phyloP scores from a whole-genome alignment of 2,113 vertebrate species.

The Triplophysa siluroides region DNA sequence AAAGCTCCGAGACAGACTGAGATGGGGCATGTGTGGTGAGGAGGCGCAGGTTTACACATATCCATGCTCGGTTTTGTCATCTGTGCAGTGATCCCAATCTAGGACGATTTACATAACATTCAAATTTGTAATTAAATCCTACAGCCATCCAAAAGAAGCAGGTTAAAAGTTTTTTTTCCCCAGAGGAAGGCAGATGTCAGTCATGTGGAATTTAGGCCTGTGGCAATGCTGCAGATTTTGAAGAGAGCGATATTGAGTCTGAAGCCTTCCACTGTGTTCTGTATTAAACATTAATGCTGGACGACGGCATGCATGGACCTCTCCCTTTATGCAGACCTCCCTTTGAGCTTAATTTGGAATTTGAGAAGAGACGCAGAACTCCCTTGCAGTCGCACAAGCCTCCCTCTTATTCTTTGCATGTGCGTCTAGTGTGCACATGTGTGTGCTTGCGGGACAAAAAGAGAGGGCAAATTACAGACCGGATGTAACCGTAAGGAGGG shows the following conservation, averaged over 20 bases:
- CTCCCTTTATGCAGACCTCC: constrained; percentile 1
- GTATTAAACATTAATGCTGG: constrained; percentile 42
- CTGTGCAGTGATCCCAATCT: constrained; percentile 36
- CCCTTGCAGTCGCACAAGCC: neutral
- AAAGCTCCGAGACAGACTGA: neutral
- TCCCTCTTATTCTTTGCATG: neutral
- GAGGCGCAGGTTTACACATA: neutral
- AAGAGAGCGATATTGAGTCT: neutral
- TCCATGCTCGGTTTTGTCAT: constrained; percentile 6
- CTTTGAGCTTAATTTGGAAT: constrained; percentile 41
- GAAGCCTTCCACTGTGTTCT: constrained; percentile 8
- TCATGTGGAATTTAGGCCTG: constrained; percentile 24
- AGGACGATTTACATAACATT: constrained; percentile 44
- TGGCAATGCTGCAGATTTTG: neutral
- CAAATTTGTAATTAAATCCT: constrained; percentile 38
- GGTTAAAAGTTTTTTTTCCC: neutral
- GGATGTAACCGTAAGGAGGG: constrained; percentile 41
- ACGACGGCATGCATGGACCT: neutral
- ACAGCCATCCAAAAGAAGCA: constrained; percentile 2
- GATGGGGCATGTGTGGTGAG: neutral
- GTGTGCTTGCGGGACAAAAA: neutral
- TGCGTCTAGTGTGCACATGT: constrained; percentile 14
- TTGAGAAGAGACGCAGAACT: constrained; percentile 29
- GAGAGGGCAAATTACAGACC: constrained; percentile 15
- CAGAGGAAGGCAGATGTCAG: constrained; percentile 9